Evolutionary conservation across 2,797 vertebrate species (phyloP), one percentile per base, ranked within the genome.

Genomic region (Argentina silus): DNA sequence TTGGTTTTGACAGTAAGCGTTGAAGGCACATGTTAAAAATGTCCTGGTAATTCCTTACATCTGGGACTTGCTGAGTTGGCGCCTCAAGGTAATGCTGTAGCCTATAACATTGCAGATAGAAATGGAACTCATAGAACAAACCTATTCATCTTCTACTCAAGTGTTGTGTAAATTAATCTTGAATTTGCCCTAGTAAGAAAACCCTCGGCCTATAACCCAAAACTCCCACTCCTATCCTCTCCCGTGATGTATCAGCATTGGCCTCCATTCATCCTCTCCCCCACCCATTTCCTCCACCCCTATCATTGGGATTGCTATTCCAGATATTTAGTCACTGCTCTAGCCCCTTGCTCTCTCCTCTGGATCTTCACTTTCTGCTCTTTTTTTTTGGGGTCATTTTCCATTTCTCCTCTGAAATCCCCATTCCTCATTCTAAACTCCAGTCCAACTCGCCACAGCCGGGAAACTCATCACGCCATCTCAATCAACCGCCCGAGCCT

Each of bases 21-120:
- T 85, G 86, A 92, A 92, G 91, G 91, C 91, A 92, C 91, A 74
- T 91, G 78, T 65, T 65, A 57, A 84, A 59, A 83, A 84, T 85
- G 80, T 83, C 70, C 50, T 79, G 73, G 69, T 82, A 85, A 85
- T 88, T 84, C 79, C 78, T 80, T 85, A 72, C 70, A 82, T 83
- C 61, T 82, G 83, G 82, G 81, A 65, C 80, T 77, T 61, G 0
- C 55, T 27, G 73, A 27, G 70, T 87, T 74, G 82, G 79, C 56
- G 61, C 75, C 71, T 61, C 74, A 7, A 51, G 69, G 78, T 67
- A 67, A 80, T 73, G 73, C 77, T 73, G 81, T 47, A 67, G 10
- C 59, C 27, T 36, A 36, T 36, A 36, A 76, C 47, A 61, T 59
- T 57, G 71, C 70, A 57, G 78, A 77, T 72, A 75, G 53, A 72